Base-by-base conservation (phyloP, 2,888 invertebrate genomes). In the Hydropsyche betteni region DNA sequence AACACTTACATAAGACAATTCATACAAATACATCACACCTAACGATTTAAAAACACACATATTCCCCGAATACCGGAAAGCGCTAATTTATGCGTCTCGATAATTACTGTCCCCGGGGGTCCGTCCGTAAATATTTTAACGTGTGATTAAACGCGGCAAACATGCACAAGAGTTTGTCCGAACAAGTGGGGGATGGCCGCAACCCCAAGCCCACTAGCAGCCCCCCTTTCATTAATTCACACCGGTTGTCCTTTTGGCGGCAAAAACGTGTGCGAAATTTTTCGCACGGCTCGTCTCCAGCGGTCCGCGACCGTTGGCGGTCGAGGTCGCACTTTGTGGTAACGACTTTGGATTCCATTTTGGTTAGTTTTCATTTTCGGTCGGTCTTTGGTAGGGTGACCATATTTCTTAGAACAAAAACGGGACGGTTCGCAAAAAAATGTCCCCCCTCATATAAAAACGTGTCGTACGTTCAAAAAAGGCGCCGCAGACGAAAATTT, bases 171-270 rank as follows among this genome's bases (percentile, higher is more conserved):
- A 58, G 58, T 8, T 24, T 16, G 58, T 3, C 58, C 58, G 8
- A 8, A 24, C 44, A 16, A 24, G 24, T 58, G 58, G 58, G 58
- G 14, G 8, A 16, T 58, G 4, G 16, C 8, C 16, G 14, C 16
- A 24, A 24, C 58, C 8, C 4, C 24, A 8, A 16, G 24, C 58
- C 16, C 16, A 24, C 8, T 24, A 24, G 8, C 16, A 58, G 8
- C 58, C 24, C 58, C 24, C 53, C 4, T 58, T 58, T 58, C 58
- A 58, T 58, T 58, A 58, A 58, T 58, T 58, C 58, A 58, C 14
- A 58, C 58, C 58, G 44, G 44, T 44, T 44, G 44, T 44, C 7
- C 24, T 58, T 24, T 58, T 58, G 58, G 14, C 58, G 58, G 8
- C 24, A 16, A 16, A 44, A 58, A 8, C 16, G 24, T 8, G 8